Evolutionary conservation across 2,113 vertebrate species (phyloP), one percentile per base, ranked within the genome.

Genomic region (Cacatua alba): DNA sequence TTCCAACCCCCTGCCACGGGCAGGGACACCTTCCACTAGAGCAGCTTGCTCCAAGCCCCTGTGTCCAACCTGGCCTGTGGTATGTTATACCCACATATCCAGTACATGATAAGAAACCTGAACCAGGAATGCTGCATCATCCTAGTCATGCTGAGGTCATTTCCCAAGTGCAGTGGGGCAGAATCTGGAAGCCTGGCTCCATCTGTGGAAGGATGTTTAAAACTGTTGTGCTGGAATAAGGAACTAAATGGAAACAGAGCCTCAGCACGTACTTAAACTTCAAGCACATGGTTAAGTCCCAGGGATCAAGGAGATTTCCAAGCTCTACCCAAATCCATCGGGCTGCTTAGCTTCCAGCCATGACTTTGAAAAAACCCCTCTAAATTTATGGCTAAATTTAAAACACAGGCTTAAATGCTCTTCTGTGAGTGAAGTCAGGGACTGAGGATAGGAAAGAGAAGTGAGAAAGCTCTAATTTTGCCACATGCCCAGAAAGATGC

Each of bases 261-360:
- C 71, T 46, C 43, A 20, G 55, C 8, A 3, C 20, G 17, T n/a
- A 4, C 68, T 90, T 77, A 21, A 90, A 74, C 60, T 64, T 57
- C 29, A 64, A 88, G 88, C 68, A 31, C 43, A 4, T 20, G 31
- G 49, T 21, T 86, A 79, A 97, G 86, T 76, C 90, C 86, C 51
- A 35, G 44, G 72, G 88, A 83, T 88, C 65, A 69, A 57, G 82
- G 87, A 86, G 83, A 86, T 21, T 86, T 71, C 83, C 77, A 91
- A 71, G 80, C 69, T 60, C 64, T 68, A 25, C 68, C 71, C 68
- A 75, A 75, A 94, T n/a, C 72, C 60, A 6, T 3, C 0, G 1
- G 55, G 35, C 55, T 64, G 43, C 78, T 63, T 6, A 59, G 67
- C 43, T 91, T 74, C 88, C 35, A 17, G 60, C 68, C 43, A 13